Conservation (phyloP, 2,113 vertebrate genomes). For the Chionis minor region DNA sequence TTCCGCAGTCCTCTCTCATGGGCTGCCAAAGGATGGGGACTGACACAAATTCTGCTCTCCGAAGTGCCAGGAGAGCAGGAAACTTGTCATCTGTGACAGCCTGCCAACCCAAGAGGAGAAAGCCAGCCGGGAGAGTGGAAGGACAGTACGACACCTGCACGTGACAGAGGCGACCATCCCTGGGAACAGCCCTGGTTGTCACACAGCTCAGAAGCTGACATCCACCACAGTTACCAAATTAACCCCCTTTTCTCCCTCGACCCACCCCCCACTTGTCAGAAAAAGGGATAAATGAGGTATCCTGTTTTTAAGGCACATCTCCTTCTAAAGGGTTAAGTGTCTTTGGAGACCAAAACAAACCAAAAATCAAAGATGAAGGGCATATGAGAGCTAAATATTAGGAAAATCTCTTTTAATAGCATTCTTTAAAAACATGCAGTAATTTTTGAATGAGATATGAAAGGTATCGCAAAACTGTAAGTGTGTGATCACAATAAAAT, state of each 20-base stretch:
- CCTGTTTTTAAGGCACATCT: neutral
- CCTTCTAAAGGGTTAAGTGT: neutral
- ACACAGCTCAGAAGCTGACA: neutral
- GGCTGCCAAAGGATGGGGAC: neutral
- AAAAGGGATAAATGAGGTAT: neutral
- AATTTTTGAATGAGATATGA: neutral
- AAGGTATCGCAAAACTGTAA: neutral
- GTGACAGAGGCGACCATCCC: fast-evolving
- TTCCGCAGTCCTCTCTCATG: neutral
- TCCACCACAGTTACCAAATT: neutral
- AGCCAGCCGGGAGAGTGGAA: neutral
- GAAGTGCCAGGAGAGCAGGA: neutral
- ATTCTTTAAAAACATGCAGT: neutral
- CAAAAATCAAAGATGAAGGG: neutral
- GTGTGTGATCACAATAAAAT: neutral
- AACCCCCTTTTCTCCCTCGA: neutral
- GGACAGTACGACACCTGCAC: neutral
- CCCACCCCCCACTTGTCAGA: neutral
- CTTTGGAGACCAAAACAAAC: neutral
- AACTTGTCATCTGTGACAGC: neutral
- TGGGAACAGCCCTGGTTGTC: neutral
- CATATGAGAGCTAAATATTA: neutral
- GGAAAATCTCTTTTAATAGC: neutral
- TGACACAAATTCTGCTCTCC: neutral
- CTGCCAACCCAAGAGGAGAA: neutral